Conservation (phyloP, 1,140 invertebrate genomes). For the Andrena cerasifolii region DNA sequence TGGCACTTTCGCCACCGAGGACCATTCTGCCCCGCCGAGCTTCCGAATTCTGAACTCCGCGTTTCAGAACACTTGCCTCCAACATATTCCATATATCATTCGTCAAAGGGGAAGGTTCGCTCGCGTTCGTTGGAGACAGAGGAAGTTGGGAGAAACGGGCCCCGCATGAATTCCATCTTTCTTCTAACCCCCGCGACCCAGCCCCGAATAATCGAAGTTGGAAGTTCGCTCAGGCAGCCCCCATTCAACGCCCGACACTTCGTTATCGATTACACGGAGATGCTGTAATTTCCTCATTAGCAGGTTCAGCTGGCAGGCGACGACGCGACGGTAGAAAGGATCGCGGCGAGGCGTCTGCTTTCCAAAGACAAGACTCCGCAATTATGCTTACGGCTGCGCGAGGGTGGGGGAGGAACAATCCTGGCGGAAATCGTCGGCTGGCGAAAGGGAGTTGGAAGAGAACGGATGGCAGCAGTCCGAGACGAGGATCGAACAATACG, state of each 20-base stretch:
- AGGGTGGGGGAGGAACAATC: too few species aligned
- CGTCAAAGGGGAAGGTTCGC: background rate
- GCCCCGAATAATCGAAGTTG: slow-evolving; percentile 9
- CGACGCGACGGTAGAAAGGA: slow-evolving; percentile 47
- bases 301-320: slow-evolving; percentile 22
- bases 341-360: slow-evolving; percentile 43
- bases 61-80: too few species aligned
- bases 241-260: slow-evolving; percentile 20
- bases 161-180: background rate
- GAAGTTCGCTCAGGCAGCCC: background rate
- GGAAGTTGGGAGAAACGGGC: background rate
- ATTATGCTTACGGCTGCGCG: slow-evolving; percentile 71
- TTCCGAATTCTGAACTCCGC: too few species aligned
- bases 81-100: too few species aligned
- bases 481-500: slow-evolving; percentile 47
- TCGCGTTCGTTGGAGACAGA: background rate
- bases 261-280: slow-evolving; percentile 52
- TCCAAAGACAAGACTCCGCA: slow-evolving; percentile 74
- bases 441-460: slow-evolving; percentile 23
- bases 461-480: slow-evolving; percentile 21
- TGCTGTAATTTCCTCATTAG: slow-evolving; percentile 64
- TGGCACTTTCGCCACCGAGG: too few species aligned
- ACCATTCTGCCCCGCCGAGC: too few species aligned
- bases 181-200: background rate
- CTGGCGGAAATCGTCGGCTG: slow-evolving; percentile 24